Evolutionary conservation across 2,888 invertebrate species (phyloP).

Genomic region (Callinectes sapidus): DNA sequence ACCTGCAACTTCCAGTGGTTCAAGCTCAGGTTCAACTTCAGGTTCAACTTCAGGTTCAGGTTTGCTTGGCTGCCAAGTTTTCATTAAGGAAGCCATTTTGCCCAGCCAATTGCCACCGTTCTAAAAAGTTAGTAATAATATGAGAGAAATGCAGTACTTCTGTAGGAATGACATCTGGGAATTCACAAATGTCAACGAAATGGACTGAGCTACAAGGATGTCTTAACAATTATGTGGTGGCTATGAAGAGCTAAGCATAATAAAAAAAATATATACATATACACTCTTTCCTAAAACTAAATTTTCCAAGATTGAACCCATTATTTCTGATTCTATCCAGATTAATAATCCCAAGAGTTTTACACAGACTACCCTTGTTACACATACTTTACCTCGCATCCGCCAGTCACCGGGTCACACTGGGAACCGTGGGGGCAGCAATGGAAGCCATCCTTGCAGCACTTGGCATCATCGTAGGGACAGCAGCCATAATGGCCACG

Average conservation of each 20-base stretch:
- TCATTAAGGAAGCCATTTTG: not conserved
- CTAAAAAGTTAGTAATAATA: not conserved
- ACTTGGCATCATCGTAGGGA: slow-evolving; percentile 46
- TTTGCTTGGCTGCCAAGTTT: not conserved
- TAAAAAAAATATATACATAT: no score
- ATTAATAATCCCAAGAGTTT: no score
- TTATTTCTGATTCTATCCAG: no score
- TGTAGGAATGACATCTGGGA: not conserved
- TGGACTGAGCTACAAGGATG: not conserved
- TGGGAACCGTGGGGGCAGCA: slow-evolving; percentile 53
- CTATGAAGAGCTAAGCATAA: not conserved
- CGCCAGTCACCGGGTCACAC: slow-evolving; percentile 42
- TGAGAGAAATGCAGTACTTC: not conserved
- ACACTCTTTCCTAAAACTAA: no score
- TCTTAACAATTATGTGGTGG: not conserved
- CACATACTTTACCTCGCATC: slow-evolving; percentile 38
- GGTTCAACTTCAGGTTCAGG: not conserved
- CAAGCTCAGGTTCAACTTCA: not conserved
- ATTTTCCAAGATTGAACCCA: no score
- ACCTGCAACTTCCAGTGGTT: not conserved
- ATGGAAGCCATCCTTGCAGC: slow-evolving; percentile 58
- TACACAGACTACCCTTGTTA: no score
- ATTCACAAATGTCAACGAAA: not conserved
- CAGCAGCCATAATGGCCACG: slow-evolving; percentile 53
- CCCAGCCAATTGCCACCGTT: not conserved